Percentiles rank a stretch among this genome's conserved stretches.
These are phyloP conservation scores for Mesocentrotus franciscanus DNA, from an alignment of 53 echinoderm and acorn worm genomes.

Conservation along the genomic window DNA sequence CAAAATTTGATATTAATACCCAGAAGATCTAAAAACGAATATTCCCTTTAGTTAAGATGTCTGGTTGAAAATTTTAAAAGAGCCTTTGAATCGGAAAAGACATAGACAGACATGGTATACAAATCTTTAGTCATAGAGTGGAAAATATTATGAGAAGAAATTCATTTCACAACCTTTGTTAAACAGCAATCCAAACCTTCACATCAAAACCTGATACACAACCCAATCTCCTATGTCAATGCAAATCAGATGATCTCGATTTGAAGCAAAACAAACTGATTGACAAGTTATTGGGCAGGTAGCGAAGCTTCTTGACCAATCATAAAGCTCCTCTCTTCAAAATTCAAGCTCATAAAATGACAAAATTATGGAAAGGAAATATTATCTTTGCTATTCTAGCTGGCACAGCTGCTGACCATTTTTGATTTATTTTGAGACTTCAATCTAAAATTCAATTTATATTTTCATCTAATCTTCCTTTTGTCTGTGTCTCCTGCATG, in stretches of 20 bases:
- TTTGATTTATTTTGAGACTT: constrained; percentile 19
- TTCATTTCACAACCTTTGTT: not conserved
- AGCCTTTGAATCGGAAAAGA: no score
- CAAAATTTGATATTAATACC: no score
- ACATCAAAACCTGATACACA: constrained; percentile 15
- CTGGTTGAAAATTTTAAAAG: no score
- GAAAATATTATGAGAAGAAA: not conserved
- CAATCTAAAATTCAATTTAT: constrained; percentile 27
- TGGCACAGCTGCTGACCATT: constrained; percentile 26
- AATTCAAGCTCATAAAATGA: not conserved
- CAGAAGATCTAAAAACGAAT: no score
- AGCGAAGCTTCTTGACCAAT: not conserved
- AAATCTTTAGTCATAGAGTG: not conserved
- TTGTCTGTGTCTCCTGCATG: constrained; percentile 9
- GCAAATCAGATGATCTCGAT: not conserved
- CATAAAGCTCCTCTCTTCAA: not conserved
- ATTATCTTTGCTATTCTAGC: constrained; percentile 21
- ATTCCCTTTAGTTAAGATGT: no score
- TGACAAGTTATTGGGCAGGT: not conserved
- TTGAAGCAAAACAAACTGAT: constrained; percentile 18
- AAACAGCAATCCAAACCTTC: not conserved
- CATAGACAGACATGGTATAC: no score
- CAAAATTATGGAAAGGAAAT: constrained; percentile 2
- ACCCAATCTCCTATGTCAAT: constrained; percentile 35
- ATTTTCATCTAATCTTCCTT: constrained; percentile 24